A percentile compares a stretch with the other conserved stretches of the same genome.
phyloP scores from a whole-genome alignment of 2,113 vertebrate genomes.

The Promerops cafer region DNA sequence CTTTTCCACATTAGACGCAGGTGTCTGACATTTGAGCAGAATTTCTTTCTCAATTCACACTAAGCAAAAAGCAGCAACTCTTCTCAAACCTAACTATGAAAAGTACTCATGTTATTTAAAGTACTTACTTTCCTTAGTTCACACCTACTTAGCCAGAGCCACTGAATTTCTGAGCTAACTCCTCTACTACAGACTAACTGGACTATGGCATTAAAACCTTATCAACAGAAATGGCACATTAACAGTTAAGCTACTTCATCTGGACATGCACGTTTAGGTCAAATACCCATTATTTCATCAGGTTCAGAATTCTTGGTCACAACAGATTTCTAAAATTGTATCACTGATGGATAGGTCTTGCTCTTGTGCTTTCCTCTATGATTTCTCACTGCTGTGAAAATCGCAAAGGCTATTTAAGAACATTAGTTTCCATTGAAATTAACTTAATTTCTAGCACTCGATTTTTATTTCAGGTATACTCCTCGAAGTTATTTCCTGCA shows the following conservation, averaged over 20 bases:
- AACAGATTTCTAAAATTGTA: neutral
- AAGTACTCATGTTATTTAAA: neutral
- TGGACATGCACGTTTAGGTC: neutral
- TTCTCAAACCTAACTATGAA: neutral
- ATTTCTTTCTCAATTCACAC: neutral
- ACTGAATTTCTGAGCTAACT: neutral
- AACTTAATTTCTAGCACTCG: neutral
- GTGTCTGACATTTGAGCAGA: neutral
- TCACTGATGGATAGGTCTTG: neutral
- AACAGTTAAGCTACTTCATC: neutral
- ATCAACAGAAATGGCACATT: neutral
- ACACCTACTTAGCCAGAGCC: neutral
- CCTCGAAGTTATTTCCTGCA: neutral
- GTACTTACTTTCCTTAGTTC: neutral
- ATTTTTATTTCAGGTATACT: neutral
- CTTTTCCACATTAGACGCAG: neutral
- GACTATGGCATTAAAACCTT: neutral
- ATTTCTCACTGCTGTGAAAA: neutral
- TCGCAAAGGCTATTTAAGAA: neutral
- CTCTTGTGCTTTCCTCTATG: neutral
- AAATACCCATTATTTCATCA: neutral
- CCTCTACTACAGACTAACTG: neutral
- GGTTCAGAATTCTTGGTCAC: neutral
- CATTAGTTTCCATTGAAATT: neutral
- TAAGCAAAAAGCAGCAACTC: neutral